Evolutionary conservation across 2,113 vertebrate genomes (phyloP), one percentile per base, ranked within the genome.

Genomic region (Marmota flaviventris): DNA sequence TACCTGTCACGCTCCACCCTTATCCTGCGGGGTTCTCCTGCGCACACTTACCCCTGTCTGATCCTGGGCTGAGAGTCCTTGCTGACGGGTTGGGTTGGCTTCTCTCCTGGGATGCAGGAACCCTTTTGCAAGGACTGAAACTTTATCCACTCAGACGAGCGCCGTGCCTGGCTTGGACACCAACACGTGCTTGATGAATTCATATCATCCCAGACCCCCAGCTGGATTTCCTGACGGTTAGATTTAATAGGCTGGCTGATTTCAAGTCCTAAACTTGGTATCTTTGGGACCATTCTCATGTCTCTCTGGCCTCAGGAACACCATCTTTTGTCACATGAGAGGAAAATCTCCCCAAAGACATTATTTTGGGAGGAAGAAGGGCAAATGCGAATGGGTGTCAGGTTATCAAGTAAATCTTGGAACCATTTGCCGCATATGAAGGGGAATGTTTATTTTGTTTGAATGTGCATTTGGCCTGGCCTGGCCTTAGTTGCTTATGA

Each of bases 391-490:
- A 51, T 86, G 67, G 65, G 77, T 94, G 97, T 91, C 82, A 4
- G 11, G 70, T 82, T 72, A 92, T 69, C 56, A 39, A 69, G 91
- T 97, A 97, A 96, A 89, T 91, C 93, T 70, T 94, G 87, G 89
- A 61, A 69, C 69, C 90, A 4, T 96, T 95, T 91, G 67, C 76
- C 82, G 92, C 88, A 84, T 82, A 10, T 69, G 84, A 81, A 67
- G 48, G 51, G 89, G 72, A 95, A 67, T 94, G 95, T 97, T 97
- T 97, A 29, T 95, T 78, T 96, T 98, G 94, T 69, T 96, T 73
- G 61, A 22, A 93, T 91, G 72, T 77, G 91, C 94, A 34, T 96
- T 94, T 96, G 78, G 58, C 32, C 11, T 97, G 90, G 94, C 96
- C 91, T 93, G 97, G 81, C 29, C 61, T 63, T 63, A 95, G 91